Evolutionary conservation across 2,888 invertebrate genomes (phyloP).

Genomic region (Epistrophe grossulariae): DNA sequence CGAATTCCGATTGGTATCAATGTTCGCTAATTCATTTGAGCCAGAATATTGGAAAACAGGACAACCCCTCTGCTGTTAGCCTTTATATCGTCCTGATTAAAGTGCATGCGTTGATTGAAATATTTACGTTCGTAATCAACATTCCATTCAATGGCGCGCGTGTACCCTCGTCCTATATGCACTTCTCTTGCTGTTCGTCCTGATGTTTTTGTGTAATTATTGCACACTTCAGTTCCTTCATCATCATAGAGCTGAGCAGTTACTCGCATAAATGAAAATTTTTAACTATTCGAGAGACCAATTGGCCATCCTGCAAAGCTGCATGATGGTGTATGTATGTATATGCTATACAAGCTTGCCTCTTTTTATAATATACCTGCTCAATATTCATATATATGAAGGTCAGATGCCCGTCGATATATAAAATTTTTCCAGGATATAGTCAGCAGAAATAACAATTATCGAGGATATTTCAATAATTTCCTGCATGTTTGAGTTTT

Average conservation of each 20-base stretch:
- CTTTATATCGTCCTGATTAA: constrained; percentile 42
- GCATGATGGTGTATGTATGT: neutral
- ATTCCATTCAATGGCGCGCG: constrained; percentile 59
- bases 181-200: neutral
- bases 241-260: constrained; percentile 48
- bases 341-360: neutral
- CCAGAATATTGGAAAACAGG: constrained; percentile 28
- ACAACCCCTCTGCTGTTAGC: neutral
- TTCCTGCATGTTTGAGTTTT: neutral
- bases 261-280: constrained; percentile 52
- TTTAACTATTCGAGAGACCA: constrained; percentile 57
- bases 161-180: neutral
- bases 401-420: constrained; percentile 12
- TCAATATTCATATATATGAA: constrained; percentile 17
- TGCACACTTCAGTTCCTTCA: constrained; percentile 60
- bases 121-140: constrained; percentile 72
- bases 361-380: constrained; percentile 34
- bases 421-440: neutral
- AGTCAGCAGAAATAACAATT: constrained; percentile 4
- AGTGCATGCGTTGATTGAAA: constrained; percentile 74
- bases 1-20: constrained; percentile 66
- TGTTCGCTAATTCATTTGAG: constrained; percentile 29
- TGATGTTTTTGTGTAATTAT: constrained; percentile 56
- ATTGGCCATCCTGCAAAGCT: constrained; percentile 7
- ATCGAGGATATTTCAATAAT: constrained; percentile 16